Conservation (phyloP, 2,888 invertebrate species). For the Cryptophagus acutangulus region DNA sequence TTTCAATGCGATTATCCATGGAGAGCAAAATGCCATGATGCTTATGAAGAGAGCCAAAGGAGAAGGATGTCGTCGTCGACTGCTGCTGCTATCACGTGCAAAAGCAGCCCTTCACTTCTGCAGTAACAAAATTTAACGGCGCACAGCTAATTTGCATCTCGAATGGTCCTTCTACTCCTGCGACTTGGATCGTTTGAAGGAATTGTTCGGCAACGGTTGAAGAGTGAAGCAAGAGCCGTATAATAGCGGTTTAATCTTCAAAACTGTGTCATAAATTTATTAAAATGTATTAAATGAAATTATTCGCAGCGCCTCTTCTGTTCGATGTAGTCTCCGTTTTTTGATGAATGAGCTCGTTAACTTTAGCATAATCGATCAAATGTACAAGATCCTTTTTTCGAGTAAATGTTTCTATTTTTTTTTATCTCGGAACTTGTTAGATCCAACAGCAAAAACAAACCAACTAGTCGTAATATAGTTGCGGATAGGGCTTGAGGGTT, state of each 20-base stretch:
- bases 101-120: constrained; percentile 38
- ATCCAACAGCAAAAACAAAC: too few relatives aligned
- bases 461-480: too few relatives aligned
- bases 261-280: constrained; percentile 45
- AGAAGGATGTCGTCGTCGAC: constrained; percentile 26
- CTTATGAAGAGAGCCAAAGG: constrained; percentile 34
- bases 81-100: constrained; percentile 39
- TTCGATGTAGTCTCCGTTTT: too few relatives aligned
- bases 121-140: constrained; percentile 44
- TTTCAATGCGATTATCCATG: constrained; percentile 19
- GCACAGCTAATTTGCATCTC: constrained; percentile 44
- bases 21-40: constrained; percentile 22
- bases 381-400: too few relatives aligned
- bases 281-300: constrained; percentile 47
- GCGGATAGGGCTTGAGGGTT: too few relatives aligned
- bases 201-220: constrained; percentile 39
- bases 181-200: constrained; percentile 40
- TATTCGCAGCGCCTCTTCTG: constrained; percentile 34
- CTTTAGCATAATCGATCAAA: too few relatives aligned
- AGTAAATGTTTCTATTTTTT: too few relatives aligned
- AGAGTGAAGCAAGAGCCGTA: constrained; percentile 43
- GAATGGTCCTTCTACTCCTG: too few relatives aligned
- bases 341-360: too few relatives aligned
- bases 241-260: constrained; percentile 46
- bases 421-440: too few relatives aligned